Evolutionary conservation across 23 tunicate genomes (phyloP).

Genomic region (Oikopleura albicans): DNA sequence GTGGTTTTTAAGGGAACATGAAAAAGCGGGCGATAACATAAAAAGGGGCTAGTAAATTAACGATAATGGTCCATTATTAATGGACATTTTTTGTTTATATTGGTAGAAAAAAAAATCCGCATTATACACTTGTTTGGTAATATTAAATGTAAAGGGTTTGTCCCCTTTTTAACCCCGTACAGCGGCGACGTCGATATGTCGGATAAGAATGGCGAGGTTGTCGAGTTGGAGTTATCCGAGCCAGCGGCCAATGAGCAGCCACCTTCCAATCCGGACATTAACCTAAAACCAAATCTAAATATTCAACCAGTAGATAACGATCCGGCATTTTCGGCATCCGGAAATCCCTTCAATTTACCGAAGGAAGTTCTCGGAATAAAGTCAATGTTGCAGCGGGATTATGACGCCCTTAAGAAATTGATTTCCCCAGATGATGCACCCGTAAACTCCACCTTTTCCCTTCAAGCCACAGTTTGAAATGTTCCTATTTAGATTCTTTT

Average conservation of each 20-base stretch:
- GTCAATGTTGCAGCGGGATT: background rate
- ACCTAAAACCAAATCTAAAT: background rate
- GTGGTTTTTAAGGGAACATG: too few species aligned
- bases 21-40: too few species aligned
- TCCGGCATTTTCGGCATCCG: slow-evolving; percentile 6
- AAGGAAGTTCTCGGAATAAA: background rate
- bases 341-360: slow-evolving; percentile 11
- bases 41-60: too few species aligned
- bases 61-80: too few species aligned
- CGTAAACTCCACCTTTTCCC: too few species aligned
- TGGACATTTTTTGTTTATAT: too few species aligned
- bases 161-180: too few species aligned
- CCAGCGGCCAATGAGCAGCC: background rate
- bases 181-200: background rate
- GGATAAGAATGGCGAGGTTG: background rate
- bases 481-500: too few species aligned
- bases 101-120: too few species aligned
- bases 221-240: background rate
- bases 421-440: background rate
- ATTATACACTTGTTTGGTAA: too few species aligned
- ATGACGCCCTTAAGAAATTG: background rate
- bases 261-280: background rate
- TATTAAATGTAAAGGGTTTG: too few species aligned
- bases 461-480: too few species aligned
- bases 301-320: background rate